Conservation (phyloP, 1,140 invertebrate genomes). For the Gryon sp. region DNA sequence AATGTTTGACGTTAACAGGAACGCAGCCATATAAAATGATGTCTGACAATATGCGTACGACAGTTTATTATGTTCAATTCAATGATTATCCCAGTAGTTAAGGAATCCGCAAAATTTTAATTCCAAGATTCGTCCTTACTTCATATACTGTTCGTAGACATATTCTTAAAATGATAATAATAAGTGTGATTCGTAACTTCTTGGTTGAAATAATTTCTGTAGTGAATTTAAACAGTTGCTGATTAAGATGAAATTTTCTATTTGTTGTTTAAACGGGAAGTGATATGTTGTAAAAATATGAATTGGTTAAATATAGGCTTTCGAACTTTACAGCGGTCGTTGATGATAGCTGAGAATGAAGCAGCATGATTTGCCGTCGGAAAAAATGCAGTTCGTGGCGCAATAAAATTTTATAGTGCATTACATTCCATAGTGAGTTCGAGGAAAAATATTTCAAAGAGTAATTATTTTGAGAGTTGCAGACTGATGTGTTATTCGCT, state of each 20-base stretch:
- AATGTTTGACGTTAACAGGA: constrained; percentile 44
- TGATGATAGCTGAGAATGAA: constrained; percentile 37
- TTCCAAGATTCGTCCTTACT: too few species aligned
- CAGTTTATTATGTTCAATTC: constrained; percentile 34
- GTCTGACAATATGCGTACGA: constrained; percentile 43
- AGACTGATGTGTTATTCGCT: constrained; percentile 7
- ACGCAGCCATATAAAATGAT: constrained; percentile 58
- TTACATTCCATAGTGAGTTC: constrained; percentile 29
- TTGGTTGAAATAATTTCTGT: constrained; percentile 9
- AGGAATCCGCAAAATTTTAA: too few species aligned
- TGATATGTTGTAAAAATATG: constrained; percentile 27
- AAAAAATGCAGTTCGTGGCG: constrained; percentile 13
- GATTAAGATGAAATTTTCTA: constrained; percentile 11
- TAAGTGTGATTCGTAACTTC: too few species aligned
- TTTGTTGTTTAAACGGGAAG: neutral
- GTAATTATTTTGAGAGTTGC: neutral
- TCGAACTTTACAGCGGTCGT: constrained; percentile 13
- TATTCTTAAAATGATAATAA: too few species aligned
- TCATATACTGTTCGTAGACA: too few species aligned
- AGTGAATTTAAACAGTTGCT: constrained; percentile 19
- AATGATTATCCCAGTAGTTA: too few species aligned
- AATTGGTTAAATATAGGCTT: constrained; percentile 49
- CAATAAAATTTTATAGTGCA: constrained; percentile 51
- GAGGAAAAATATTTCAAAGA: constrained; percentile 24
- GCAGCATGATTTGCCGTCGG: constrained; percentile 25